Evolutionary conservation across 2,888 invertebrate species (phyloP).

Genomic region (Palloptera scutellata): DNA sequence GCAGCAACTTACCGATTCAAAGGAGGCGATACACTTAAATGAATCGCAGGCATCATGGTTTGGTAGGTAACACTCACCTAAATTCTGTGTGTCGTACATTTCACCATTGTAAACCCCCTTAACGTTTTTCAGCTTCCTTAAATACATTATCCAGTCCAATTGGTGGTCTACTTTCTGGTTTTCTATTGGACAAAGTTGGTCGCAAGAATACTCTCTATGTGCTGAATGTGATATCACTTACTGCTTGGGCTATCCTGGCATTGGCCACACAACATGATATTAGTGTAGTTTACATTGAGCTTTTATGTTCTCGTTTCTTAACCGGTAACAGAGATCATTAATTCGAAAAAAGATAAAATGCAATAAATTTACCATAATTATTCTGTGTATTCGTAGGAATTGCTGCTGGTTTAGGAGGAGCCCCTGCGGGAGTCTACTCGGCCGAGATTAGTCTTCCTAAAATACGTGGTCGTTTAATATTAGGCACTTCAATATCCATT

Average conservation of each 20-base stretch:
- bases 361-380: neutral
- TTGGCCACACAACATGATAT: conserved; percentile 49
- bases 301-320: conserved; percentile 59
- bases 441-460: conserved; percentile 66
- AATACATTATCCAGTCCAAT: conserved; percentile 59
- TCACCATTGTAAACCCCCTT: neutral
- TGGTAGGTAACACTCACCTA: conserved; percentile 43
- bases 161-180: conserved; percentile 58
- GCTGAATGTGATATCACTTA: conserved; percentile 55
- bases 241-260: conserved; percentile 59
- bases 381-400: conserved; percentile 48
- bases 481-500: conserved; percentile 71
- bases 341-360: neutral
- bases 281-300: conserved; percentile 51
- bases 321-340: conserved; percentile 50
- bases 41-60: conserved; percentile 60
- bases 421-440: conserved; percentile 62
- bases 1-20: conserved; percentile 49
- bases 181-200: conserved; percentile 59
- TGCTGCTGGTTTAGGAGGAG: conserved; percentile 58
- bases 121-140: conserved; percentile 52
- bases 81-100: neutral
- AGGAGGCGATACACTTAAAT: conserved; percentile 50
- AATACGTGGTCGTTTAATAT: conserved; percentile 71
- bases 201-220: conserved; percentile 57